Base-by-base conservation (phyloP, 2,113 vertebrate genomes). In the Brienomyrus brachyistius region DNA sequence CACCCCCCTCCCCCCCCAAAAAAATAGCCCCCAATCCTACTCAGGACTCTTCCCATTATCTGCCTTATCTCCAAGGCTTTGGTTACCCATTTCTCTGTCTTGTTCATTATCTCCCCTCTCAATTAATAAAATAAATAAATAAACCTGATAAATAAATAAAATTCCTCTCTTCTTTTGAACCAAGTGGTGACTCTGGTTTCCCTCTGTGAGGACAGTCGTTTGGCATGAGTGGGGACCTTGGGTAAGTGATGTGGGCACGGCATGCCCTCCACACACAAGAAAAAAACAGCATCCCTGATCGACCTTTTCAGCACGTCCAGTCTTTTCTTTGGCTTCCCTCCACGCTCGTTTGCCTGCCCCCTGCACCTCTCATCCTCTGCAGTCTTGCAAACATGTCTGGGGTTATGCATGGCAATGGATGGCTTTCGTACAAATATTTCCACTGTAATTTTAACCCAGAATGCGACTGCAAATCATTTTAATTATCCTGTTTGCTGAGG, bases 381-480 rank as follows among this genome's bases (percentile, higher is more conserved):
- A 91, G 92, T 92, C 66, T 89, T 93, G 91, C 91, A 93, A 94
- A 94, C 93, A 94, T 94, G 93, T 94, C 93, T 93, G 89, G 90
- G 92, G 92, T 95, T 94, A 95, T 95, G 94, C 90, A 92, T 90
- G 90, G 91, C 92, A 94, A 94, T 94, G 92, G 93, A 88, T 80
- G 91, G 88, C 91, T 93, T 93, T 93, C 92, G 86, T 94, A 91
- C 93, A 95, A 95, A 95, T 94, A 94, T 95, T 95, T 96, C 92
- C 92, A 93, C 91, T 93, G 94, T 93, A 95, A 95, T 93, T 91
- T 94, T 91, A 95, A 94, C 91, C 90, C 87, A 92, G 92, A 94
- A 94, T 94, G 94, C 90, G 92, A 91, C 89, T 92, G 93, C 93
- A 94, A 95, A 95, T 94, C 93, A 91, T 91, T 93, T 93, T 94